phyloP scores from a whole-genome alignment of 2,113 vertebrate genomes.

The Antennarius striatus region DNA sequence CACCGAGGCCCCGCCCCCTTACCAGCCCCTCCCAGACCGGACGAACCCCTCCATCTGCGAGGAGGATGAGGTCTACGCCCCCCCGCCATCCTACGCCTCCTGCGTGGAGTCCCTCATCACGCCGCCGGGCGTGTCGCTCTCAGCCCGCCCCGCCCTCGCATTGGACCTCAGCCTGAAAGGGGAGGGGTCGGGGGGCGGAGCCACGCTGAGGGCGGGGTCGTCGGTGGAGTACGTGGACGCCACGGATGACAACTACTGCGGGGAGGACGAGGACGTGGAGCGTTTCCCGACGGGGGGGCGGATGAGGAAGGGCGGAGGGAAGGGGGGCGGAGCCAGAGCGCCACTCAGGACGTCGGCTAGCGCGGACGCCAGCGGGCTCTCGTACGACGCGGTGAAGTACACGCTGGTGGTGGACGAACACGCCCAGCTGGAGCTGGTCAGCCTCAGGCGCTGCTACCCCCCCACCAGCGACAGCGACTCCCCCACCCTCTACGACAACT shows the following conservation, averaged over 20 bases:
- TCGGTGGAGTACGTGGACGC: slow-evolving; percentile 74
- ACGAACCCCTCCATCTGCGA: slow-evolving; percentile 90
- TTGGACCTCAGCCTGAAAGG: slow-evolving; percentile 68
- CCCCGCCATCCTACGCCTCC: slow-evolving; percentile 75
- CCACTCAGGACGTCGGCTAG: slow-evolving; percentile 86
- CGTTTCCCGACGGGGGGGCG: slow-evolving; percentile 58
- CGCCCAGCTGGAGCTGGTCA: slow-evolving; percentile 93
- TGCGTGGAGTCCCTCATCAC: slow-evolving; percentile 75
- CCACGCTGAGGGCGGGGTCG: slow-evolving; percentile 50
- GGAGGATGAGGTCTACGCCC: slow-evolving; percentile 85
- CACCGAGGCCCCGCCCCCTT: slow-evolving; percentile 85
- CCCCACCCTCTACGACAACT: slow-evolving; percentile 94
- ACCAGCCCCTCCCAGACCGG: slow-evolving; percentile 83
- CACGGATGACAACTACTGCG: slow-evolving; percentile 68
- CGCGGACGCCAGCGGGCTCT: slow-evolving; percentile 93
- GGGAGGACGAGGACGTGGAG: slow-evolving; percentile 73
- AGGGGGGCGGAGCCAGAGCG: slow-evolving; percentile 25
- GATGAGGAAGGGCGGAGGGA: slow-evolving; percentile 39
- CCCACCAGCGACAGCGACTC: slow-evolving; percentile 97
- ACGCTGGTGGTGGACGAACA: slow-evolving; percentile 96
- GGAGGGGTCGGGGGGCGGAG: slow-evolving; percentile 32
- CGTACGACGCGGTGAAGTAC: slow-evolving; percentile 97
- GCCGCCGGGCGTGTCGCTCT: slow-evolving; percentile 47
- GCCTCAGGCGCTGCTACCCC: slow-evolving; percentile 92
- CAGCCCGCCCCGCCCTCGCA: slow-evolving; percentile 42